phyloP scores from a whole-genome alignment of 1,140 invertebrate genomes.

The Elysia chlorotica region DNA sequence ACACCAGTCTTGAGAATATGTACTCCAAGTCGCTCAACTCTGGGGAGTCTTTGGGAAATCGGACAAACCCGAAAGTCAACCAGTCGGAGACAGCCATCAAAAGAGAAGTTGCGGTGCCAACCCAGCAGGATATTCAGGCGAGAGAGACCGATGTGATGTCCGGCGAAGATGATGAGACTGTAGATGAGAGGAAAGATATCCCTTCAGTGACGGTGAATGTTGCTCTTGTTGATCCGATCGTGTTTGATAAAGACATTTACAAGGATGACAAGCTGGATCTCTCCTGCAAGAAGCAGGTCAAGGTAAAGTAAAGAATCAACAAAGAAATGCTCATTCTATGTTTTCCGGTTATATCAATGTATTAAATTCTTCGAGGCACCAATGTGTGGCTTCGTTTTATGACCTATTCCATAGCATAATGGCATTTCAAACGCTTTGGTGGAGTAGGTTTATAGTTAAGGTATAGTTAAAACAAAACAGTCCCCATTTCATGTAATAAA shows the following conservation, averaged over 20 bases:
- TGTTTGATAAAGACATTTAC: not conserved
- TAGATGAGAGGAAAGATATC: not conserved
- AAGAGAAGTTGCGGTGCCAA: not conserved
- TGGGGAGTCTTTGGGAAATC: not conserved
- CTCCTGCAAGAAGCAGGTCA: not conserved
- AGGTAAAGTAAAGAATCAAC: not conserved
- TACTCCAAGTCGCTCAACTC: not conserved
- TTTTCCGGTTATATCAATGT: not conserved
- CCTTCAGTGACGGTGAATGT: not conserved
- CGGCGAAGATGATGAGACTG: not conserved
- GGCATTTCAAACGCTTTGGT: not conserved
- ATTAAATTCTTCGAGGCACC: not conserved
- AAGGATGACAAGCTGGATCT: not conserved
- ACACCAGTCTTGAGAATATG: constrained; percentile 7
- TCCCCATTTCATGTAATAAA: not conserved
- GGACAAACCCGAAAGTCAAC: not conserved
- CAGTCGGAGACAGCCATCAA: not conserved
- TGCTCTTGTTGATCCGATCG: not conserved
- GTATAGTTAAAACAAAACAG: not conserved
- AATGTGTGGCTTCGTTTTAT: not conserved
- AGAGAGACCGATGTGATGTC: not conserved
- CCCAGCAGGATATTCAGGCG: not conserved
- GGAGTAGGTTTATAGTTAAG: not conserved
- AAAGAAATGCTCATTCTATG: not conserved
- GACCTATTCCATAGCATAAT: not conserved